Conservation (phyloP, 2,888 invertebrate genomes). For the Pollenia labialis region DNA sequence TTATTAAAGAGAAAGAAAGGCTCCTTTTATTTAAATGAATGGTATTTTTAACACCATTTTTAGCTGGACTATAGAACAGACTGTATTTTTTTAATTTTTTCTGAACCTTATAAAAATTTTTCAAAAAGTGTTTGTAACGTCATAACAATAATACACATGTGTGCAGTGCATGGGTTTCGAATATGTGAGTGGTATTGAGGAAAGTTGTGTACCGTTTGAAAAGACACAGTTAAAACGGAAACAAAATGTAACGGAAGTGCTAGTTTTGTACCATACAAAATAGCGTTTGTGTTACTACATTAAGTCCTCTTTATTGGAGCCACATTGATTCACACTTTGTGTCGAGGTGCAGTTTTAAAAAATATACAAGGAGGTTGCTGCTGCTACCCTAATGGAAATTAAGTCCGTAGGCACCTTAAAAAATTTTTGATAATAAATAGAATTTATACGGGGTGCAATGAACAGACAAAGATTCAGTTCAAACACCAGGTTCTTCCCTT, state of each 20-base stretch:
- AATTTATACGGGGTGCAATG: no score
- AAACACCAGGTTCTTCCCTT: no score
- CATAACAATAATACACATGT: constrained; percentile 57
- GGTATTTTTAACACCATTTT: constrained; percentile 45
- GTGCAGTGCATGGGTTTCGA: constrained; percentile 17
- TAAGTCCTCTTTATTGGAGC: neutral
- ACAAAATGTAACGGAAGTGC: constrained; percentile 63
- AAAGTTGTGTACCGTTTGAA: neutral
- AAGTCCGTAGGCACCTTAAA: neutral
- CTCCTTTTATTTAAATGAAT: neutral
- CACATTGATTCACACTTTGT: constrained; percentile 38
- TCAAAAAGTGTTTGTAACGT: neutral
- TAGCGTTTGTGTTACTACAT: neutral
- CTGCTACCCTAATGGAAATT: neutral
- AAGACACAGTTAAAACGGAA: constrained; percentile 18
- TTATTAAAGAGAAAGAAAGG: neutral
- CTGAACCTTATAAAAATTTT: neutral
- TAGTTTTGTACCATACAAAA: constrained; percentile 61
- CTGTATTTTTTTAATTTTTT: neutral
- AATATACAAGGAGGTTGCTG: neutral
- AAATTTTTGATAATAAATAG: neutral
- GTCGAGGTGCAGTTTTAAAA: neutral
- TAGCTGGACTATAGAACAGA: no score
- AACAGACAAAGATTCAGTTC: no score
- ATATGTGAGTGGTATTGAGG: neutral